Evolutionary conservation across 2,888 invertebrate genomes (phyloP).

Genomic region (Acleris literana): DNA sequence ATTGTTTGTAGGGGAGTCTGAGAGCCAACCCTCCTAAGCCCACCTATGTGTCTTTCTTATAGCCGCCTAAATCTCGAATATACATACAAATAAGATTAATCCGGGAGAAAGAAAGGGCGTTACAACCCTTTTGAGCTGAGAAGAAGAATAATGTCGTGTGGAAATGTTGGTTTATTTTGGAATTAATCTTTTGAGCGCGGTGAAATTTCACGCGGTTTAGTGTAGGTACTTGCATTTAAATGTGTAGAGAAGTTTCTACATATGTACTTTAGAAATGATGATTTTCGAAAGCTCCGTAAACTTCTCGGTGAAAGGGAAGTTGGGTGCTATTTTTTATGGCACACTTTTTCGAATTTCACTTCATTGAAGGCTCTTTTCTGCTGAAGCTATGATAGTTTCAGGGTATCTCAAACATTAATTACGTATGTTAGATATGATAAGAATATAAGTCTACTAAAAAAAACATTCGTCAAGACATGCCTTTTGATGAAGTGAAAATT

Average conservation of each 20-base stretch:
- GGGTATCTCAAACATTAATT: too few species aligned
- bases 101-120: constrained; percentile 79
- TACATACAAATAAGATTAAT: constrained; percentile 84
- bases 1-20: constrained; percentile 72
- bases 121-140: constrained; percentile 59
- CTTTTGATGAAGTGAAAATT: too few species aligned
- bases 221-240: not conserved
- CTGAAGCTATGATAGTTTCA: too few species aligned
- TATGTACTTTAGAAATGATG: too few species aligned
- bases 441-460: too few species aligned
- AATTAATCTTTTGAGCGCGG: constrained; percentile 26
- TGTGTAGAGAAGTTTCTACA: not conserved
- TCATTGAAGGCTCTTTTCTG: too few species aligned
- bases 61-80: constrained; percentile 81
- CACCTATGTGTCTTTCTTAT: constrained; percentile 83
- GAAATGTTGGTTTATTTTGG: constrained; percentile 35
- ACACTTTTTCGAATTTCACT: too few species aligned
- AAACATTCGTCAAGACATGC: too few species aligned
- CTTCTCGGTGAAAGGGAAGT: too few species aligned
- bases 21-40: constrained; percentile 78
- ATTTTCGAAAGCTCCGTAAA: too few species aligned
- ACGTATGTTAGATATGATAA: too few species aligned
- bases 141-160: constrained; percentile 34
- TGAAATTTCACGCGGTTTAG: constrained; percentile 16
- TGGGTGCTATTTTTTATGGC: too few species aligned